Conservation (phyloP, 2,113 vertebrate species). For the Ophthalmotilapia sp. region DNA sequence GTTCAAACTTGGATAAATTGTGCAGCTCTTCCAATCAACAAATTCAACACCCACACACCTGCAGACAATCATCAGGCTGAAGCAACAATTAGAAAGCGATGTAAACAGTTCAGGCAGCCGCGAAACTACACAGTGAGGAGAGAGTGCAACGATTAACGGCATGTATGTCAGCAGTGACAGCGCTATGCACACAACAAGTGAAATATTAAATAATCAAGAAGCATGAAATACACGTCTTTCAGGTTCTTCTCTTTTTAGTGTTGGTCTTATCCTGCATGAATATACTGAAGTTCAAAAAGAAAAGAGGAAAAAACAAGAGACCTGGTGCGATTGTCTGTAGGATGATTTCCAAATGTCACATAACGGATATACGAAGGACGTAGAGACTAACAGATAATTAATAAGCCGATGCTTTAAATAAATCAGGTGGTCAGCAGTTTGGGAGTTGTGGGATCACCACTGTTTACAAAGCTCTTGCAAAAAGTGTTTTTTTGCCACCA, state of each 20-base stretch:
- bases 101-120: conserved; percentile 52
- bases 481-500: neutral
- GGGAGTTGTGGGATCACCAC: neutral
- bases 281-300: neutral
- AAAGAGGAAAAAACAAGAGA: neutral
- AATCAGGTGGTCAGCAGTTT: neutral
- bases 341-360: neutral
- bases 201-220: neutral
- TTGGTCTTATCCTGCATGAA: neutral
- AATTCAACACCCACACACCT: neutral
- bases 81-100: neutral
- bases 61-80: neutral
- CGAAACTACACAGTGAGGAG: neutral
- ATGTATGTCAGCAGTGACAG: neutral
- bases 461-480: neutral
- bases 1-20: neutral
- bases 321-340: neutral
- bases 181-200: neutral
- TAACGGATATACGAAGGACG: neutral
- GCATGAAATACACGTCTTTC: neutral
- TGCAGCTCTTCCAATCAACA: neutral
- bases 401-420: neutral
- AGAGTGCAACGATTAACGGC: neutral
- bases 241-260: neutral
- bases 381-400: neutral